Evolutionary conservation across 2,888 invertebrate species (phyloP), one percentile per base, ranked within the genome.

Genomic region (Amblyjoppa fuscipennis): DNA sequence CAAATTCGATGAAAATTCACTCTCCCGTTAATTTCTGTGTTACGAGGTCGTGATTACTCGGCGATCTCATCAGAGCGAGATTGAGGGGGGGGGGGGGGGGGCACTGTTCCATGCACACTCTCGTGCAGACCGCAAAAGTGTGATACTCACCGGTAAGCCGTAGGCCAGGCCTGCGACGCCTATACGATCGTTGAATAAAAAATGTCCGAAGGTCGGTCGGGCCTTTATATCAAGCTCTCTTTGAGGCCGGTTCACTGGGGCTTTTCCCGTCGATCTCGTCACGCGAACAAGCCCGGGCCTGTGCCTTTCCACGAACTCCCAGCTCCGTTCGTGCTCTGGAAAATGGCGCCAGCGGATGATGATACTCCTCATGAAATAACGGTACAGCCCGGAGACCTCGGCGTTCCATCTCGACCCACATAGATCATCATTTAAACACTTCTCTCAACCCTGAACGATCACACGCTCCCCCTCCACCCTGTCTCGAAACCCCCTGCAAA

Each of bases 131-230:
- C 61, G 45, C 53, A 20, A 41, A 49, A 59, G 74, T 61, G 74
- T 64, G 49, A 45, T 59, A 31, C 31, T 11, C 6, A 28, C 45
- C 4, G 59, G 45, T 28, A 28, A 7, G 41, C 28, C 59, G 25
- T 25, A 59, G 45, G 6, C 20, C 7, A 20, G 59, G n/a, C 34
- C 71, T 20, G 31, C 61, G 68, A 69, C 41, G 51, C 20, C 71
- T 49, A 25, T 41, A 74, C 77, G 51, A 76, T 64, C 56, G 51
- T 28, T 70, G 83, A 79, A 82, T 84, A 80, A 74, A 79, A 82
- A 86, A 81, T 84, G 61, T 25, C 45, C 76, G 84, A 87, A 87
- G 87, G 87, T 87, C 87, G 87, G 51, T 53, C 20, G 59, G 76
- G 84, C 82, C 86, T 87, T 86, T 86, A 82, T 80, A 80, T 75